Base-by-base conservation (phyloP, 2,113 vertebrate genomes). In the Piaya cayana region DNA sequence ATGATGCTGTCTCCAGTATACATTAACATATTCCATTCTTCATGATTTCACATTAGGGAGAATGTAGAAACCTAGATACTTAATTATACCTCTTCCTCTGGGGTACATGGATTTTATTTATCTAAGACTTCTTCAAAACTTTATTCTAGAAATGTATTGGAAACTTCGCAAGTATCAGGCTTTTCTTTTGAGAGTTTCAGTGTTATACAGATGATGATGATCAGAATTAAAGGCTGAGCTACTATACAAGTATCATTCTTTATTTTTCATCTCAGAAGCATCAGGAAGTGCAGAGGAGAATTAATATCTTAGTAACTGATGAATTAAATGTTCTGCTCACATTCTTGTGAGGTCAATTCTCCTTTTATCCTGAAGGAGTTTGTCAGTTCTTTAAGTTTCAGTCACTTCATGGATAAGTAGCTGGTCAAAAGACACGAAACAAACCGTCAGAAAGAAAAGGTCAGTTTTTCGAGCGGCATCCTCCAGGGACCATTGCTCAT, bases 391-490 rank as follows among this genome's bases (percentile, higher is more conserved):
- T 81, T 76, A 82, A 64, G 39, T 69, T 84, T 71, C 80, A 95
- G 84, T 82, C 81, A 91, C 75, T 71, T 94, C 11, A 43, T 20
- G 47, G 56, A 12, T 60, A 89, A 90, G 49, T 47, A 79, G 58
- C 62, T 71, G 49, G 29, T 71, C 62, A 79, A 68, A 91, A 94
- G 62, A 68, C 3, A 45, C 27, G 53, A 91, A 89, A 91, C 55
- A 87, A 89, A 64, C 62, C 75, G 25, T 50, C 64, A 85, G 90
- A 78, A 68, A 59, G 60, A 87, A 96, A 94, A 96, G 84, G 90
- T 91, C 88, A 89, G 29, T n/a, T 95, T 84, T 89, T 29, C 47
- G 81, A 94, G 84, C 64, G 74, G 69, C 49, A 79, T 45, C n/a
- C 65, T 47, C 62, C 62, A n/a, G 87, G 81, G 87, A 91, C 12